Conservation (phyloP, 2,113 vertebrate species). For the Chlorodrepanis virens region DNA sequence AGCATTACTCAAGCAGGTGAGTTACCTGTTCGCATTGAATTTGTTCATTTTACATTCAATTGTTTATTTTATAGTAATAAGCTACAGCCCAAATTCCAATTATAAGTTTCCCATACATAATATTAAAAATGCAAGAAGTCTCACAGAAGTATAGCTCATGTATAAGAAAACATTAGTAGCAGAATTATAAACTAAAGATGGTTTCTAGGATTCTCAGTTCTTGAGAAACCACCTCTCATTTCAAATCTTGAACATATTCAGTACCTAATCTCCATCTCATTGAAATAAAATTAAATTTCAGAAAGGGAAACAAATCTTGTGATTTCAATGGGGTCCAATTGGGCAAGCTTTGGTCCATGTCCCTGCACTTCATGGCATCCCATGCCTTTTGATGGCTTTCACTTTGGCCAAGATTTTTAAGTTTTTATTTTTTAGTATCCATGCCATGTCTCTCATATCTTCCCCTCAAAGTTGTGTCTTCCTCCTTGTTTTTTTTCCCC, state of each 20-base stretch:
- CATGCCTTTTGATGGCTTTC: too few species aligned
- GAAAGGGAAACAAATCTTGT: too few species aligned
- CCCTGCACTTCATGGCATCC: too few species aligned
- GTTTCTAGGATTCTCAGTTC: neutral
- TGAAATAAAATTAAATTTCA: neutral
- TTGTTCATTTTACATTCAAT: neutral
- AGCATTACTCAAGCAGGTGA: neutral
- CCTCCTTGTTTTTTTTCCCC: too few species aligned
- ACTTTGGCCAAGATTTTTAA: too few species aligned
- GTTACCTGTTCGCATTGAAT: neutral
- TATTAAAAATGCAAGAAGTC: neutral
- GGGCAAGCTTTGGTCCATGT: too few species aligned
- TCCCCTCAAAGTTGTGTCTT: too few species aligned
- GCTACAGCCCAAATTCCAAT: neutral
- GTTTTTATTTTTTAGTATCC: too few species aligned
- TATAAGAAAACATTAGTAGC: neutral
- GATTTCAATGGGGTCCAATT: too few species aligned
- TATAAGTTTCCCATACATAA: neutral
- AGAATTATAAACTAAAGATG: neutral
- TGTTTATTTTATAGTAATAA: neutral
- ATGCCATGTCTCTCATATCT: too few species aligned
- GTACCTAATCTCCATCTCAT: neutral
- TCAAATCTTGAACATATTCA: neutral
- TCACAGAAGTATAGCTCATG: neutral
- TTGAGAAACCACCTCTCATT: neutral